Conservation (phyloP, 2,113 vertebrate species). For the Salvelinus alpinus region DNA sequence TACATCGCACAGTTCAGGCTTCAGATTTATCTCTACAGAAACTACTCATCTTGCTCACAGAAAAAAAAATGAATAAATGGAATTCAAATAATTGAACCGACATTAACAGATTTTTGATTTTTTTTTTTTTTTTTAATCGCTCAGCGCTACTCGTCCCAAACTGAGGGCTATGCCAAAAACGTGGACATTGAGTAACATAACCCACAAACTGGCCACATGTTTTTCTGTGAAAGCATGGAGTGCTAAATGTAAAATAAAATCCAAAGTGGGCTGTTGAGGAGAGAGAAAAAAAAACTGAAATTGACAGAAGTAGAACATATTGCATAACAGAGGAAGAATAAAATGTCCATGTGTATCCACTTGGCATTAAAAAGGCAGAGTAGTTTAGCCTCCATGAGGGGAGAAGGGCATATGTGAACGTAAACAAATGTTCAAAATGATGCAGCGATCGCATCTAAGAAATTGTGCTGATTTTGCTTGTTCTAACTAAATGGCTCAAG, state of each 20-base stretch:
- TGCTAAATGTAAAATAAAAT: background rate
- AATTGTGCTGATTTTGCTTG: background rate
- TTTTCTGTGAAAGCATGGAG: background rate
- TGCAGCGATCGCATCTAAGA: background rate
- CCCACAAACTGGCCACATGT: constrained; percentile 1
- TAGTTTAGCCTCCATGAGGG: background rate
- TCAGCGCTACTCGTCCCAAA: background rate
- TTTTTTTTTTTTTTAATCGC: too few relatives aligned
- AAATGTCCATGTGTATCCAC: background rate
- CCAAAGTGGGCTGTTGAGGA: background rate
- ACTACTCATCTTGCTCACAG: too few relatives aligned
- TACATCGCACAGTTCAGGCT: too few relatives aligned
- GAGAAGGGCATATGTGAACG: background rate
- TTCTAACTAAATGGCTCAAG: background rate
- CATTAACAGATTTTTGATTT: too few relatives aligned
- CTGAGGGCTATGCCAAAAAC: background rate
- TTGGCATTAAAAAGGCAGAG: background rate
- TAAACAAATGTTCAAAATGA: background rate
- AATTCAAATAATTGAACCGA: too few relatives aligned
- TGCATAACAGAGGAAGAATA: background rate
- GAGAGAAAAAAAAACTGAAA: background rate
- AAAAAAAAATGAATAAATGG: too few relatives aligned
- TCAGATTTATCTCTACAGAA: too few relatives aligned
- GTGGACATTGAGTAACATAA: background rate
- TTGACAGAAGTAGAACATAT: background rate